Percentiles rank a stretch among this genome's conserved stretches.
phyloP scores from a whole-genome alignment of 1,140 invertebrate genomes.

The Pseudachorutes palmiensis region DNA sequence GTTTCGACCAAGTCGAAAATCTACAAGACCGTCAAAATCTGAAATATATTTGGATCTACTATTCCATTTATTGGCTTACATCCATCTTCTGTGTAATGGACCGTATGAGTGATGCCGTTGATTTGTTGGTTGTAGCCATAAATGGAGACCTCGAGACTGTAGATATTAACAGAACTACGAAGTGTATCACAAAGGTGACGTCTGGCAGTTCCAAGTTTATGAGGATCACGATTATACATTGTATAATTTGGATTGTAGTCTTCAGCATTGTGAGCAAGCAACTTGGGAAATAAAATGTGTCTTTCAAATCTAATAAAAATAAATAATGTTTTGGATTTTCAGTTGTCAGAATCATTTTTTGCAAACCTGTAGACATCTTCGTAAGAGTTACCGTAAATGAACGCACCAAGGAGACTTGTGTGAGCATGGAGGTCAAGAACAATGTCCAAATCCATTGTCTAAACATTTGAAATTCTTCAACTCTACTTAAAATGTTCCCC shows the following conservation, averaged over 20 bases:
- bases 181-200: conserved; percentile 58
- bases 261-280: conserved; percentile 72
- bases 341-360: neutral
- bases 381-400: conserved; percentile 92
- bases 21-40: conserved; percentile 39
- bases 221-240: conserved; percentile 79
- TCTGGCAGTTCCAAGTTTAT: conserved; percentile 76
- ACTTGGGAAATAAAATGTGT: conserved; percentile 79
- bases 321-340: neutral
- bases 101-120: conserved; percentile 49
- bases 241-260: conserved; percentile 73
- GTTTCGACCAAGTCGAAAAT: conserved; percentile 64
- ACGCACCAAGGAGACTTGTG: conserved; percentile 80
- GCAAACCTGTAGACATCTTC: conserved; percentile 79
- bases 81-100: conserved; percentile 79
- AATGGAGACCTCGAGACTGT: conserved; percentile 78
- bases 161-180: conserved; percentile 68
- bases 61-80: conserved; percentile 64
- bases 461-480: too few relatives aligned
- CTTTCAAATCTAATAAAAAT: conserved; percentile 61
- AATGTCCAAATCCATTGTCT: conserved; percentile 78
- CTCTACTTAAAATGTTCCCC: too few relatives aligned
- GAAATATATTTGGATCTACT: neutral
- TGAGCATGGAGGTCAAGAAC: conserved; percentile 92
- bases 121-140: conserved; percentile 64